Evolutionary conservation across 2,113 vertebrate species (phyloP).

Genomic region (Brachyhypopomus gauderio): DNA sequence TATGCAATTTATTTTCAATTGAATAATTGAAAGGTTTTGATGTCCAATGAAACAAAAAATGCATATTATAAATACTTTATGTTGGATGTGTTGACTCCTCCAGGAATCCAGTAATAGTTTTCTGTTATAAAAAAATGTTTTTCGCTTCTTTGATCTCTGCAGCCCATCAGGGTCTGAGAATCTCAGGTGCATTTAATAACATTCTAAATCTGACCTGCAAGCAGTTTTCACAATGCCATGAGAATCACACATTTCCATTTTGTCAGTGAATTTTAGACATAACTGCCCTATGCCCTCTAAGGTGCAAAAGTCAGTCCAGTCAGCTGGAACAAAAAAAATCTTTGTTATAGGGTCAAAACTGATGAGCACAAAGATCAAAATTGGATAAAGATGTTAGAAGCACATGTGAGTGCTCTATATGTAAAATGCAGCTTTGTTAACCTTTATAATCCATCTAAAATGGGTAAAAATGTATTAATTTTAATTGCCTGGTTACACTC

Average conservation of each 20-base stretch:
- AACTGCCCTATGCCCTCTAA: background rate
- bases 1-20: background rate
- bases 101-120: too few species aligned
- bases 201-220: background rate
- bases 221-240: background rate
- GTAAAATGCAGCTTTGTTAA: too few species aligned
- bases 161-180: background rate
- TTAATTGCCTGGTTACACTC: too few species aligned
- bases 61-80: too few species aligned
- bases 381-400: too few species aligned
- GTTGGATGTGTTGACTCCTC: too few species aligned
- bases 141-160: background rate
- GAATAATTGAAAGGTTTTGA: too few species aligned
- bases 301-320: background rate
- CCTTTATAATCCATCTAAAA: too few species aligned
- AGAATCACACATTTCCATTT: background rate
- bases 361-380: background rate
- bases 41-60: too few species aligned
- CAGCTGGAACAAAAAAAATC: too few species aligned
- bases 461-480: too few species aligned
- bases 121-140: background rate
- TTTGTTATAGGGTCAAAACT: background rate
- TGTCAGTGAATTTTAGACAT: background rate
- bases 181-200: conserved; percentile 13
- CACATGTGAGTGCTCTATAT: too few species aligned